Evolutionary conservation across 2,797 vertebrate genomes (phyloP), one percentile per base, ranked within the genome.

Genomic region (Gorsachius magnificus): DNA sequence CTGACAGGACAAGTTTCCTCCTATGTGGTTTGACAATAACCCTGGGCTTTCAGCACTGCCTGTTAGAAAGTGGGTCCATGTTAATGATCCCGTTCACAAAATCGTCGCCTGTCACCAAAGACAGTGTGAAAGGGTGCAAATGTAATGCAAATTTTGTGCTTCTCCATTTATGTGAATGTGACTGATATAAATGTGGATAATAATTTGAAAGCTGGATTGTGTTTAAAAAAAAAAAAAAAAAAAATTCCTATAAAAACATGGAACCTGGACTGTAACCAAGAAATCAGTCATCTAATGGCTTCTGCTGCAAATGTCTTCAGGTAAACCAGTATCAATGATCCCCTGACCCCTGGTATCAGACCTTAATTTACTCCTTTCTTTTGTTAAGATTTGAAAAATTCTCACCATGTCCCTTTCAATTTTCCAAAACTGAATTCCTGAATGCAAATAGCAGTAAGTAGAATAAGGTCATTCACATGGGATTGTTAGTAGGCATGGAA

Each of bases 231-330:
- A 33, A 5, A 43, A 71, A 86, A 72, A 51, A 72, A 72, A 51
- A 53, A 22, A 33, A 5, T 6, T 61, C 51, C 15, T 0, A 0
- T 71, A 76, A 25, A 45, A 71, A 43, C 15, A 26, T 11, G 20
- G n/a, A 51, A 36, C 22, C 13, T 58, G 85, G 36, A 20, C 31
- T 66, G 18, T 66, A 56, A 63, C 38, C 46, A 61, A 35, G 29
- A 66, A 68, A 31, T 43, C 33, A 35, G 3, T 45, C 21, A 10
- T 33, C 28, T 63, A 35, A 14, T 45, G 25, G 19, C 54, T 71
- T 87, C 33, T 68, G 77, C 38, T 53, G 17, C 28, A 86, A 38
- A 45, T 22, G 13, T 31, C 18, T 58, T 85, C 16, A 48, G 38
- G 6, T 64, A 60, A 86, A 26, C 26, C 21, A 48, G 7, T 36